These are phyloP conservation scores for Dromiciops gliroides DNA, from an alignment of 2,113 vertebrate genomes.

Conservation along the genomic window DNA sequence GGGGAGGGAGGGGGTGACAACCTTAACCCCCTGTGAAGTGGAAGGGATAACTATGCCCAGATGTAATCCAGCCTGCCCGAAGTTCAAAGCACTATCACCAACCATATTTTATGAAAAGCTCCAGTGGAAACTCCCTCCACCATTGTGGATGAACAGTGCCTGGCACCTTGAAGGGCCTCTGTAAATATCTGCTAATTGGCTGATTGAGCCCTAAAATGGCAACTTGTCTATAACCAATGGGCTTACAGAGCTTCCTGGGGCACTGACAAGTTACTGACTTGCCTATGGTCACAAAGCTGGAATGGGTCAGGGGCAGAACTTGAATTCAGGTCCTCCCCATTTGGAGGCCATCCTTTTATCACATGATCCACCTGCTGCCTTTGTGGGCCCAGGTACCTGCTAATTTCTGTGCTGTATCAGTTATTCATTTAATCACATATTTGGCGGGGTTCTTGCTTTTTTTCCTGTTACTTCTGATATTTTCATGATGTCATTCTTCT, in stretches of 20 bases:
- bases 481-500: neutral
- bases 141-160: neutral
- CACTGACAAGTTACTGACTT: neutral
- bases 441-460: too few relatives aligned
- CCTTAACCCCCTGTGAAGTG: too few relatives aligned
- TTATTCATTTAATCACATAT: neutral
- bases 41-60: too few relatives aligned
- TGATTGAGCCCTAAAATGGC: neutral
- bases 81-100: too few relatives aligned
- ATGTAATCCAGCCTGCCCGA: too few relatives aligned
- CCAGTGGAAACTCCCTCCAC: too few relatives aligned
- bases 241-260: neutral
- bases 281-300: neutral
- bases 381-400: neutral
- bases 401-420: neutral
- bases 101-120: too few relatives aligned
- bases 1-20: too few relatives aligned
- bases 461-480: neutral
- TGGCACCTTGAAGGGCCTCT: neutral
- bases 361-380: neutral
- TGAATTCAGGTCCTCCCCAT: neutral
- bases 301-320: neutral
- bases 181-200: neutral
- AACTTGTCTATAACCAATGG: neutral
- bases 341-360: neutral